Conservation (phyloP, 2,888 invertebrate species). For the Cosmorhoe ocellata region DNA sequence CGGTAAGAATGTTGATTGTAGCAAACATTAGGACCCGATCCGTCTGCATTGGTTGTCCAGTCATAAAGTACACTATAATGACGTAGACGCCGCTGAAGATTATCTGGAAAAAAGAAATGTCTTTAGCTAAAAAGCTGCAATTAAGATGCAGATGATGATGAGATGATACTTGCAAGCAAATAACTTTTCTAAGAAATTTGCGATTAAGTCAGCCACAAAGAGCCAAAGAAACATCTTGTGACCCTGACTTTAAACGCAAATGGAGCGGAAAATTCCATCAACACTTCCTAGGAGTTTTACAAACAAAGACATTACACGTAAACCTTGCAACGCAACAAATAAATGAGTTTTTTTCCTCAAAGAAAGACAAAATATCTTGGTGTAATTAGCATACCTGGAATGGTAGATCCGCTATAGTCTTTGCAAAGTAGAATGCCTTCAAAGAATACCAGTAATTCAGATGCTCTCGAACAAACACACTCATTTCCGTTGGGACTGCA, state of each 20-base stretch:
- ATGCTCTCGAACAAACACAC: conserved; percentile 96
- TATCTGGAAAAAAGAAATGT: conserved; percentile 81
- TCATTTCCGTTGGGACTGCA: conserved; percentile 97
- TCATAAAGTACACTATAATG: conserved; percentile 96
- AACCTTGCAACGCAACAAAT: too few species aligned
- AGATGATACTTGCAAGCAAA: too few species aligned
- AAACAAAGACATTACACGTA: background rate
- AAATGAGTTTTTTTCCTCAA: too few species aligned
- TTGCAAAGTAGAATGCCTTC: conserved; percentile 97
- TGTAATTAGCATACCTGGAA: conserved; percentile 89
- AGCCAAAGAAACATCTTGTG: conserved; percentile 1
- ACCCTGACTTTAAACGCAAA: background rate
- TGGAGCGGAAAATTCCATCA: background rate
- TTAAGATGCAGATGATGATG: too few species aligned
- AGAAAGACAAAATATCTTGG: background rate
- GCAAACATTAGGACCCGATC: conserved; percentile 91
- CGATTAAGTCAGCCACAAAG: background rate
- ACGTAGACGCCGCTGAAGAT: conserved; percentile 93
- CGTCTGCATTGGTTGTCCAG: conserved; percentile 95
- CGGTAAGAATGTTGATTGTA: conserved; percentile 88
- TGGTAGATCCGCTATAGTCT: conserved; percentile 97
- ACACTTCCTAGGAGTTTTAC: background rate
- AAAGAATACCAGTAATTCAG: conserved; percentile 98
- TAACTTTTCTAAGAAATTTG: too few species aligned
- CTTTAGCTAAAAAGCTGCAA: too few species aligned